Base-by-base conservation (phyloP, 2,888 invertebrate species). In the Chaetoderma sp. region DNA sequence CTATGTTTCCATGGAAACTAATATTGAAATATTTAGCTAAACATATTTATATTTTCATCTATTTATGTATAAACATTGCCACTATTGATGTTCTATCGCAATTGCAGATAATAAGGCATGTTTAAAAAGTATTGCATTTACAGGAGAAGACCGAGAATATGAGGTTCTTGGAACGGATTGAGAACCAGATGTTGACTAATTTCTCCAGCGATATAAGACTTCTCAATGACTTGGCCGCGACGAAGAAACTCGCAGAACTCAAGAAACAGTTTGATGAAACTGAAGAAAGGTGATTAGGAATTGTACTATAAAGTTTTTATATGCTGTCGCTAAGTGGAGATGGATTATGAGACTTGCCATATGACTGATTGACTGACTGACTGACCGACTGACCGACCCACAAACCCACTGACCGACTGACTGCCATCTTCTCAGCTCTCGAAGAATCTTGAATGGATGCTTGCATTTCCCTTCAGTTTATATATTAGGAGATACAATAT, bases 241-340 rank as follows among this genome's bases (percentile, higher is more conserved):
- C 83, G 23, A 83, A 84, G 71, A 79, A 79, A 66, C 72, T 86
- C 28, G 81, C 82, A 4, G 85, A 85, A 42, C 77, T 86, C 25
- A 85, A 83, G 72, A 86, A 85, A 72, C 83, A 84, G 60, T 83
- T 76, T 73, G 85, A 86, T 64, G 86, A 86, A 70, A 83, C 85
- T 10, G 68, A 79, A 13, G 86, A 86, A 67, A 83, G 81, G 84
- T 85, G 72, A 55, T 61, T 42, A 4, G n/a, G n/a, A 1, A 27
- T 4, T 16, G n/a, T 8, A 16, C n/a, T n/a, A n/a, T n/a, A n/a
- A n/a, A n/a, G n/a, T n/a, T n/a, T n/a, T n/a, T 10, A n/a, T 10
- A 13, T 36, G 10, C n/a, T 36, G 10, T 36, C n/a, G 10, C 39
- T 13, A 36, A 36, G 10, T 36, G 39, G 39, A n/a, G 39, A 13